Conservation (phyloP, 1,140 invertebrate genomes). For the Ceratina japonica region DNA sequence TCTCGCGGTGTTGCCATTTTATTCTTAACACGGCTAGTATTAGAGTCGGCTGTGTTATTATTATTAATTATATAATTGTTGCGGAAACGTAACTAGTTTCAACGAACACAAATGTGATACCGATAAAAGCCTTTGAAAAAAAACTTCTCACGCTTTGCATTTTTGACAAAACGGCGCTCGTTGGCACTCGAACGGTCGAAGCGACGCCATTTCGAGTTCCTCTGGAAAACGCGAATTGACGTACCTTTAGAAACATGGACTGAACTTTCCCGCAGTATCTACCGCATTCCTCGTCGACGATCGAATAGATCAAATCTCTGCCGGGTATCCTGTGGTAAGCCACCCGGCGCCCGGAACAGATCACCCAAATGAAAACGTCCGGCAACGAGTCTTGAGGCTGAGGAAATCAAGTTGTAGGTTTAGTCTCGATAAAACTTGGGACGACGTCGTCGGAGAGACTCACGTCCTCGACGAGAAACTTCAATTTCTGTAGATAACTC, state of each 20-base stretch:
- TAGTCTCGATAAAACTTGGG: neutral
- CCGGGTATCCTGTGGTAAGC: constrained; percentile 90
- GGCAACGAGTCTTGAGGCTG: constrained; percentile 92
- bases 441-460: constrained; percentile 73
- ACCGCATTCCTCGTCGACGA: constrained; percentile 88
- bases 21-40: too few species aligned
- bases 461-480: constrained; percentile 88
- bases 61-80: too few species aligned
- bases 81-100: too few species aligned
- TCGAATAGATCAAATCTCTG: constrained; percentile 89
- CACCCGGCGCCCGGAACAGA: constrained; percentile 89
- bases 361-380: constrained; percentile 94
- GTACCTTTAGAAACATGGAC: constrained; percentile 90
- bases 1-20: too few species aligned
- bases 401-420: neutral
- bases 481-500: constrained; percentile 85
- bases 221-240: neutral
- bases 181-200: too few species aligned
- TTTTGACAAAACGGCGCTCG: neutral
- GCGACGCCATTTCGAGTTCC: too few species aligned
- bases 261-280: constrained; percentile 89
- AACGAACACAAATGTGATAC: too few species aligned
- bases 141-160: too few species aligned
- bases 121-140: too few species aligned
- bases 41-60: too few species aligned